Evolutionary conservation across 1,140 invertebrate species (phyloP).

Genomic region (Bactericera cockerelli): DNA sequence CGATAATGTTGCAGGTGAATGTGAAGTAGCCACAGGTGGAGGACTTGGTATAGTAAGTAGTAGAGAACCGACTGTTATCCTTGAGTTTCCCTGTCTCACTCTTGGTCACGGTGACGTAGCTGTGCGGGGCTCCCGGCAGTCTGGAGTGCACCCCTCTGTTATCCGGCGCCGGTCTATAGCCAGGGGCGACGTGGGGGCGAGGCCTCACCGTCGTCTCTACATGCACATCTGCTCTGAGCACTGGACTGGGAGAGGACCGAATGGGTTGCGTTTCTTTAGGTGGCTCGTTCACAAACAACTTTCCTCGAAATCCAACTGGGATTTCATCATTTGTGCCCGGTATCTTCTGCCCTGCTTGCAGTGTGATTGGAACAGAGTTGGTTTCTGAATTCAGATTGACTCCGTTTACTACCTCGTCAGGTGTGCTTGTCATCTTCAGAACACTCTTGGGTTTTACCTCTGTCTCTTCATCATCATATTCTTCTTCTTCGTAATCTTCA

Average conservation of each 20-base stretch:
- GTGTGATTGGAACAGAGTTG: constrained; percentile 13
- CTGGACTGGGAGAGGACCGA: not conserved
- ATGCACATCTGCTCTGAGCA: not conserved
- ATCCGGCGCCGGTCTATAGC: not conserved
- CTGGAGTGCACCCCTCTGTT: not conserved
- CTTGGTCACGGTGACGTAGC: constrained; percentile 55
- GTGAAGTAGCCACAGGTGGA: constrained; percentile 72
- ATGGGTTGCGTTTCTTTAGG: not conserved
- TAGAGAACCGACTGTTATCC: constrained; percentile 44
- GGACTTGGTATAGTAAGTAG: constrained; percentile 67
- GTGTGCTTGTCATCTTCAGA: not conserved
- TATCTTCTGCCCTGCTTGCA: constrained; percentile 43
- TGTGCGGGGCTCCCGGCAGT: constrained; percentile 24
- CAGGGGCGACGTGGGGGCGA: not conserved
- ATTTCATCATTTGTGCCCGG: constrained; percentile 44
- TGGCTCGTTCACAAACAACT: constrained; percentile 28
- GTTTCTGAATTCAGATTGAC: not conserved
- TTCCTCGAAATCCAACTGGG: constrained; percentile 46
- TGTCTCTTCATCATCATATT: constrained; percentile 31
- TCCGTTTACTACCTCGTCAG: not conserved
- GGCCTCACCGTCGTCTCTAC: constrained; percentile 9
- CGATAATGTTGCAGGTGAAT: constrained; percentile 61
- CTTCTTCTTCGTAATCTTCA: constrained; percentile 32
- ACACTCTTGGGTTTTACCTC: not conserved
- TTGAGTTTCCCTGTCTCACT: constrained; percentile 54